Evolutionary conservation across 2,888 invertebrate species (phyloP).

Genomic region (Linyphia triangularis): DNA sequence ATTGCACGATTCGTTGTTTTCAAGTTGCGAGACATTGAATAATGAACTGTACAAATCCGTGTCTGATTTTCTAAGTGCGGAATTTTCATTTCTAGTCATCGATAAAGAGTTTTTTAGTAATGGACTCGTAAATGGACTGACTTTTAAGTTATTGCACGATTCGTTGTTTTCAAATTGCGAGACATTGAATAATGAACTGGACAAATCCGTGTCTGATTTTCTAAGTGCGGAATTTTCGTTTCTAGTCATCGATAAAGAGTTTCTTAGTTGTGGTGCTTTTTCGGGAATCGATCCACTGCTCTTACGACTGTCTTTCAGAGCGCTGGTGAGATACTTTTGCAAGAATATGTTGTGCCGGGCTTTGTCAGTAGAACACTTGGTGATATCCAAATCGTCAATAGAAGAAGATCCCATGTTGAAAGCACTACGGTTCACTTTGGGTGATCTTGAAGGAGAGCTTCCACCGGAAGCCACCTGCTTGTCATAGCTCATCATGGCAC

Average conservation of each 20-base stretch:
- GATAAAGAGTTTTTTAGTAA: neutral
- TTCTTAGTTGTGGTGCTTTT: neutral
- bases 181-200: neutral
- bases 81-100: neutral
- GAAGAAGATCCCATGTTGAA: neutral
- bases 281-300: neutral
- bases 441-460: neutral
- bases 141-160: neutral
- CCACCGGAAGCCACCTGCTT: neutral
- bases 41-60: neutral
- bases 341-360: neutral
- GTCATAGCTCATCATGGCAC: slow-evolving; percentile 33
- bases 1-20: neutral
- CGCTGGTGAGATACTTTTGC: neutral
- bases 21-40: neutral
- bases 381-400: neutral
- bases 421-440: neutral
- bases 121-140: neutral
- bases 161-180: neutral
- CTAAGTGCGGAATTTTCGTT: neutral
- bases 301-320: neutral
- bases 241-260: neutral
- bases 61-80: neutral
- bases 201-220: neutral
- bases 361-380: neutral